A percentile compares a stretch with the other conserved stretches of the same genome.
These are phyloP conservation scores for Anser brachyrhynchus DNA, from an alignment of 2,113 vertebrate genomes.

Conservation along the genomic window DNA sequence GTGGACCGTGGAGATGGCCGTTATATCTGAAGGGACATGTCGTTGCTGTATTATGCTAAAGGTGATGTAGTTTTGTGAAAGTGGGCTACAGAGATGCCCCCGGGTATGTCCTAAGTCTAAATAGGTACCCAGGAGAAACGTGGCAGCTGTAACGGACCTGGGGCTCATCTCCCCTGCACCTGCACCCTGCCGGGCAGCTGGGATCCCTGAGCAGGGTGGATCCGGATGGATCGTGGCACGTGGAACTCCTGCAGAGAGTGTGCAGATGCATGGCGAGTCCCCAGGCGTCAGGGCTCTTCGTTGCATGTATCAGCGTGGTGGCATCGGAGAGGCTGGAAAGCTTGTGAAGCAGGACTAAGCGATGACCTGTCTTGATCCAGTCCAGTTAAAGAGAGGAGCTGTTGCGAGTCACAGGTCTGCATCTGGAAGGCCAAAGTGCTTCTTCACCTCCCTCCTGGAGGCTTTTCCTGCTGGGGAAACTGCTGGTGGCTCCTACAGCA, in stretches of 20 bases:
- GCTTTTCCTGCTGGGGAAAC: neutral
- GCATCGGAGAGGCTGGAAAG: neutral
- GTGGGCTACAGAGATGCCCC: neutral
- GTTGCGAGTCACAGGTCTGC: neutral
- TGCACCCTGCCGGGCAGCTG: neutral
- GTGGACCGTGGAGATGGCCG: rapidly evolving
- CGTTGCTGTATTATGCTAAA: neutral
- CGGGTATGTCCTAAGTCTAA: neutral
- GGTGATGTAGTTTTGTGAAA: neutral
- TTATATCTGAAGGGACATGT: neutral
- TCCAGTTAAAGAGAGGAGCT: neutral
- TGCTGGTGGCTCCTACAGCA: neutral
- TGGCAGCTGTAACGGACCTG: neutral
- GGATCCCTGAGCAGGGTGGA: neutral
- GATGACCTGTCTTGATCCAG: neutral
- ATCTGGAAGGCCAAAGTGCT: neutral
- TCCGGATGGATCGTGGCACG: neutral
- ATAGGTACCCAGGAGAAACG: neutral
- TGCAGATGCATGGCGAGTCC: rapidly evolving
- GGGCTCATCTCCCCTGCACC: neutral
- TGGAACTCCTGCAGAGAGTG: neutral
- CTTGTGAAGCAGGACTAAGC: neutral
- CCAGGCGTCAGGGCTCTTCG: neutral
- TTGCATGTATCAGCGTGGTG: neutral
- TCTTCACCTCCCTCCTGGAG: neutral